These are phyloP conservation scores for Shargacucullia verbasci DNA, from an alignment of 2,888 invertebrate genomes.

Conservation along the genomic window DNA sequence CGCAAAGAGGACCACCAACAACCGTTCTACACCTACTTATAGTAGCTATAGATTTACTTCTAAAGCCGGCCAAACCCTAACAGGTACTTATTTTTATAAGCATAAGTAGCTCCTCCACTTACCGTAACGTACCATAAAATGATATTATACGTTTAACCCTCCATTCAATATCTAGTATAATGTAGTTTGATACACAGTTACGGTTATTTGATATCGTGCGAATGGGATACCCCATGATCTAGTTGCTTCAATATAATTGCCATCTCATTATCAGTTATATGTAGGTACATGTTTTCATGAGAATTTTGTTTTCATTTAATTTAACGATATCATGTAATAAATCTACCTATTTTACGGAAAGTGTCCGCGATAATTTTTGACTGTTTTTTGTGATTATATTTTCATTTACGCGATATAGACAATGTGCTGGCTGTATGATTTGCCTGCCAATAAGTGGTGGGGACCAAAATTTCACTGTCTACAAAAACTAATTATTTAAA, in stretches of 20 bases:
- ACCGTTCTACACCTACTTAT: constrained; percentile 15
- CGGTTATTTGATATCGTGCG: constrained; percentile 60
- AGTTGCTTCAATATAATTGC: constrained; percentile 29
- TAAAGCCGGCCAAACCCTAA: constrained; percentile 31
- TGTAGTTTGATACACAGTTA: constrained; percentile 54
- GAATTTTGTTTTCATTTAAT: no score
- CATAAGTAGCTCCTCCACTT: constrained; percentile 40
- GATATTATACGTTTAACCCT: constrained; percentile 43
- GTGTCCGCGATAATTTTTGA: no score
- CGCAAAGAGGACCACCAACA: constrained; percentile 25
- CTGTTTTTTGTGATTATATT: no score
- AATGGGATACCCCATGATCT: constrained; percentile 41
- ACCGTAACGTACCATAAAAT: constrained; percentile 49
- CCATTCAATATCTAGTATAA: constrained; percentile 55
- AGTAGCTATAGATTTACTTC: constrained; percentile 21
- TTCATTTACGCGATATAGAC: no score
- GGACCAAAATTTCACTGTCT: no score
- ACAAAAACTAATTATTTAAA: no score
- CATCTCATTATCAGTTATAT: no score
- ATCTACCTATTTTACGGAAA: no score
- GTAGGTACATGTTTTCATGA: no score
- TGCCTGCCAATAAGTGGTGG: no score
- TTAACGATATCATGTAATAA: no score
- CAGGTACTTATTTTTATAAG: constrained; percentile 47
- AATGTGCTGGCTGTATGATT: no score